A percentile compares a stretch with the other conserved stretches of the same genome.
These are phyloP conservation scores for Dermatophagoides farinae DNA, from an alignment of 1,140 invertebrate genomes.

Conservation along the genomic window DNA sequence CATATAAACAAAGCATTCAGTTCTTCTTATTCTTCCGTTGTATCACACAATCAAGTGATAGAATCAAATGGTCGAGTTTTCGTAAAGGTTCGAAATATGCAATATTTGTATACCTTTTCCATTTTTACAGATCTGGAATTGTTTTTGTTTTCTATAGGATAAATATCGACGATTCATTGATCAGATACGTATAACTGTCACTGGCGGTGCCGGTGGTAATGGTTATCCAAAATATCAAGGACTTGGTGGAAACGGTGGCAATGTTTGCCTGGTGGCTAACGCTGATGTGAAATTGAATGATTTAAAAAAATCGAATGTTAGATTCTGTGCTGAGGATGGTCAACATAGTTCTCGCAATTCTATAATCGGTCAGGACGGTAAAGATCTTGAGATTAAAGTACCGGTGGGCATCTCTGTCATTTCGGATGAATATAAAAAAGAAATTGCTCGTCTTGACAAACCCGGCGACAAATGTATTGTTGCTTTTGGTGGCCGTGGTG, in stretches of 20 bases:
- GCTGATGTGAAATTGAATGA: constrained; percentile 35
- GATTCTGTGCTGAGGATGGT: constrained; percentile 40
- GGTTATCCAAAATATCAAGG: constrained; percentile 58
- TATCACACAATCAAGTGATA: no score
- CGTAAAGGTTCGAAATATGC: no score
- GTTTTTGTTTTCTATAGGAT: constrained; percentile 9
- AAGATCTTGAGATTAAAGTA: constrained; percentile 44
- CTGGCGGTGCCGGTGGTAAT: constrained; percentile 50
- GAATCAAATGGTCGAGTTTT: no score
- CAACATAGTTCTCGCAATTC: constrained; percentile 43
- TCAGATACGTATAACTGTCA: constrained; percentile 43
- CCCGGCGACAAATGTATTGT: constrained; percentile 40
- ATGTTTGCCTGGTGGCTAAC: constrained; percentile 46
- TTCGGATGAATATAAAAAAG: constrained; percentile 32
- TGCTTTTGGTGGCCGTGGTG: constrained; percentile 54
- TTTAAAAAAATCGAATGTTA: constrained; percentile 31
- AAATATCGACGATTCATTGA: constrained; percentile 38
- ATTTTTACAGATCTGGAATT: background rate
- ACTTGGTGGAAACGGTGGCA: constrained; percentile 61
- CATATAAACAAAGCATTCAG: no score
- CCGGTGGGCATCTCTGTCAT: constrained; percentile 55
- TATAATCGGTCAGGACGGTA: constrained; percentile 48
- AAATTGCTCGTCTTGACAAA: constrained; percentile 50
- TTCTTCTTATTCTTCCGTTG: no score
- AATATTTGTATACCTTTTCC: no score